These are phyloP conservation scores for Eristalinus aeneus DNA, from an alignment of 2,888 invertebrate species.

Conservation along the genomic window DNA sequence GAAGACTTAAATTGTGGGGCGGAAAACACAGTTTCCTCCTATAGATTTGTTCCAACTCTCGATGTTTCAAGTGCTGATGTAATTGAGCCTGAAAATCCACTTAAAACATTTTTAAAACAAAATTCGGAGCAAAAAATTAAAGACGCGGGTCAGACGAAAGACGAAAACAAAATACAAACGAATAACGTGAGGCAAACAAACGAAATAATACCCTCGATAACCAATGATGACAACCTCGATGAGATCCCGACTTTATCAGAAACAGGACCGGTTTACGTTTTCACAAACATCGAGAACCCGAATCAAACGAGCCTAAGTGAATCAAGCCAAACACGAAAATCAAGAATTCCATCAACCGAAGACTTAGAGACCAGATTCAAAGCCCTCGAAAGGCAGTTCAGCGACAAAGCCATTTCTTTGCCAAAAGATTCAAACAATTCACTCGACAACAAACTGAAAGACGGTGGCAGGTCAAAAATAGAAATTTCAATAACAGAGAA, in stretches of 20 bases:
- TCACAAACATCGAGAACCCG: neutral
- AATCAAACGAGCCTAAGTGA: neutral
- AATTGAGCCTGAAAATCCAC: neutral
- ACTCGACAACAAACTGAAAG: neutral
- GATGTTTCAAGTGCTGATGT: neutral
- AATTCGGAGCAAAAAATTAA: neutral
- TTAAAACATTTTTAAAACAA: neutral
- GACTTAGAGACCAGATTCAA: slow-evolving; percentile 76
- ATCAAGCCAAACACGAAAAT: neutral
- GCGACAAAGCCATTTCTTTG: slow-evolving; percentile 73
- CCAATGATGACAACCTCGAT: neutral
- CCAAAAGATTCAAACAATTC: slow-evolving; percentile 19
- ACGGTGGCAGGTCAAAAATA: neutral
- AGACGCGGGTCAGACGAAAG: neutral
- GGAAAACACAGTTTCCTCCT: neutral
- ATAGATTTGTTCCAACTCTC: neutral
- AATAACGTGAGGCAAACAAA: neutral
- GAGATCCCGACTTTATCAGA: neutral
- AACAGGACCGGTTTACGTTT: neutral
- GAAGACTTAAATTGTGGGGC: neutral
- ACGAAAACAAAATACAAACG: neutral
- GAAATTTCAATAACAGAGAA: neutral
- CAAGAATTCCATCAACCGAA: slow-evolving; percentile 25
- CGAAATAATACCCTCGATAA: neutral
- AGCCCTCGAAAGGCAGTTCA: slow-evolving; percentile 76